Conservation (phyloP, 2,888 invertebrate species). For the Ophion ventricosus region DNA sequence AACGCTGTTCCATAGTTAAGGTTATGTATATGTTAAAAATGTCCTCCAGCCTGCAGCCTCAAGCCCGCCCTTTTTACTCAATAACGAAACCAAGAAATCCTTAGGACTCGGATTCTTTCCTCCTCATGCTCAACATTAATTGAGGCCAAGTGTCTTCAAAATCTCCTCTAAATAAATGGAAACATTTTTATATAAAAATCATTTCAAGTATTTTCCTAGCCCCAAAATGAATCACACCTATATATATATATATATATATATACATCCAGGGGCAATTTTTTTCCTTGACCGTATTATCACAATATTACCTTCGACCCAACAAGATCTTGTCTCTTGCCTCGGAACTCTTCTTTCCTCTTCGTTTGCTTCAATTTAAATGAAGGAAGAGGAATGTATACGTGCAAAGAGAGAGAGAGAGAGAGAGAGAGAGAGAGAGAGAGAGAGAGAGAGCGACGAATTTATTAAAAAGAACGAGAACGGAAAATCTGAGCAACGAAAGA, state of each 20-base stretch:
- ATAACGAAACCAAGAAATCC: constrained; percentile 9
- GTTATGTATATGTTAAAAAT: background rate
- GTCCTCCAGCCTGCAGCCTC: background rate
- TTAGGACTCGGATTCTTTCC: constrained; percentile 14
- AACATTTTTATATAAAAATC: no score
- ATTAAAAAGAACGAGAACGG: constrained; percentile 10
- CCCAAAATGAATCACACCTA: no score
- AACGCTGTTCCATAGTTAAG: background rate
- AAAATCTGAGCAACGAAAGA: constrained; percentile 31
- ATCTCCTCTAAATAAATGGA: no score
- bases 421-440: background rate
- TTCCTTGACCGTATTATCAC: constrained; percentile 15
- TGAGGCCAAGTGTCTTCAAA: no score
- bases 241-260: background rate
- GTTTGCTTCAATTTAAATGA: constrained; percentile 19
- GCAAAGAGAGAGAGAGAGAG: constrained; percentile 13
- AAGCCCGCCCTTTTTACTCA: constrained; percentile 12
- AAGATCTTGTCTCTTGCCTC: constrained; percentile 21
- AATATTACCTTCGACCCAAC: constrained; percentile 17
- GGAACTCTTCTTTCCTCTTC: constrained; percentile 25
- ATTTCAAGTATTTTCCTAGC: no score
- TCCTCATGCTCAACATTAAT: no score
- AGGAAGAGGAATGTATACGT: no score
- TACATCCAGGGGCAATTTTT: constrained; percentile 18
- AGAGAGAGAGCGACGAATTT: constrained; percentile 4